These are phyloP conservation scores for Tiliqua scincoides DNA, from an alignment of 2,113 vertebrate genomes.

Conservation along the genomic window DNA sequence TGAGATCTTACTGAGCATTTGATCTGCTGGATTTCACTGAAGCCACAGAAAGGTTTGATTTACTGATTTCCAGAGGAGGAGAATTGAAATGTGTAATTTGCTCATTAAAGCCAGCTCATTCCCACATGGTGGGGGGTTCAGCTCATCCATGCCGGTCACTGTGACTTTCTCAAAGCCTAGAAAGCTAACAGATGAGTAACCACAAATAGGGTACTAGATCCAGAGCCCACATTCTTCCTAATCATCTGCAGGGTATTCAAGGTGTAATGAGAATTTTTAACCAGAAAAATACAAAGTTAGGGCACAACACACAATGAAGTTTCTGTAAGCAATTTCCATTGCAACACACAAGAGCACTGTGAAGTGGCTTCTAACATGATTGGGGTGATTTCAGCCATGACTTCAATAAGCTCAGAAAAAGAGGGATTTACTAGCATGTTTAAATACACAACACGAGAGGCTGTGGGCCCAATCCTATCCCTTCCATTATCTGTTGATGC, in stretches of 20 bases:
- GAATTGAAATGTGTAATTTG: constrained; percentile 7
- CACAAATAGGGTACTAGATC: not conserved
- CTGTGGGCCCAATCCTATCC: no score
- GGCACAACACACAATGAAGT: not conserved
- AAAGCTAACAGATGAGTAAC: not conserved
- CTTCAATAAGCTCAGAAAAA: not conserved
- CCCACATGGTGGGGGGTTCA: not conserved
- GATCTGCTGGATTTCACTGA: constrained; percentile 21
- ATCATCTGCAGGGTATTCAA: not conserved
- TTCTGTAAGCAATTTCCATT: not conserved
- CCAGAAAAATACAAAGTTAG: not conserved
- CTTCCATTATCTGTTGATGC: no score
- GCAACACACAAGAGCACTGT: not conserved
- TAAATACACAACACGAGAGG: not conserved
- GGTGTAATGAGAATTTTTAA: not conserved
- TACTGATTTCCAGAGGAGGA: not conserved
- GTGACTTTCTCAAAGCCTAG: not conserved
- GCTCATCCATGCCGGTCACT: not conserved
- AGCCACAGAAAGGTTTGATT: constrained; percentile 12
- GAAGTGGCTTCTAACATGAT: not conserved
- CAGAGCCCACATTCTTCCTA: not conserved
- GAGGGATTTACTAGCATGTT: not conserved
- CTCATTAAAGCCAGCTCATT: constrained; percentile 17
- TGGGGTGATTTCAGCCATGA: not conserved
- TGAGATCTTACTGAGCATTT: constrained; percentile 16